Base-by-base conservation (phyloP, 1,140 invertebrate genomes). In the Aphaenogaster ashmeadi region DNA sequence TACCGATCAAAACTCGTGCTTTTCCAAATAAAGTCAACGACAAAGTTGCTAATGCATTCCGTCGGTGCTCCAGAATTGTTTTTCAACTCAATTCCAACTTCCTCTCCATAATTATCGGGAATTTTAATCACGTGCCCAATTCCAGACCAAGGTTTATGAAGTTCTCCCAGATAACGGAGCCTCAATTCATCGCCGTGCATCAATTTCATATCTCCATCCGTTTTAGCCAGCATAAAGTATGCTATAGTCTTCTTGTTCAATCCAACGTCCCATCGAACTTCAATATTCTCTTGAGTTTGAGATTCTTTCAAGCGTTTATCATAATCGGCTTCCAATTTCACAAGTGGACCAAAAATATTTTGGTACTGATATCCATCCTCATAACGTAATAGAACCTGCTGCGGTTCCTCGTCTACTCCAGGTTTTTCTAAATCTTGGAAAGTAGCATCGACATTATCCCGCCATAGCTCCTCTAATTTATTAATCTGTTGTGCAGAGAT, bases 11-110 rank as follows among this genome's bases (percentile, higher is more conserved):
- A 99, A 60, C 98, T 99, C 0, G 99, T 99, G 79, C 99, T 99
- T 94, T 99, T 99, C 99, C 99, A 99, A 33, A 99, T 99, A 96
- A 99, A 99, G 95, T 99, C 99, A 13, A 99, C 98, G 0, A 99
- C 98, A 96, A 99, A 99, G 94, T 99, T 99, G 67, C 98, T 98
- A 33, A 97, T 98, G 93, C 98, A 99, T 87, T 99, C 98, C 0
- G 97, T 97, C 0, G 99, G 99, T 0, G 98, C 98, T 27, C 98
- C 98, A 21, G 97, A 97, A 90, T 98, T 98, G 87, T 97, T 98
- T 93, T 99, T 99, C 91, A 99, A 95, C 94, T 99, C 99, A 38
- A 99, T 97, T 0, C 99, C 99, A 18, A 99, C 99, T 95, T 99
- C 99, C 93, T 99, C 99, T 27, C 98, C 99, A 94, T 98, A 99